Evolutionary conservation across 1,140 invertebrate species (phyloP).

Genomic region (Calephelis nemesis): DNA sequence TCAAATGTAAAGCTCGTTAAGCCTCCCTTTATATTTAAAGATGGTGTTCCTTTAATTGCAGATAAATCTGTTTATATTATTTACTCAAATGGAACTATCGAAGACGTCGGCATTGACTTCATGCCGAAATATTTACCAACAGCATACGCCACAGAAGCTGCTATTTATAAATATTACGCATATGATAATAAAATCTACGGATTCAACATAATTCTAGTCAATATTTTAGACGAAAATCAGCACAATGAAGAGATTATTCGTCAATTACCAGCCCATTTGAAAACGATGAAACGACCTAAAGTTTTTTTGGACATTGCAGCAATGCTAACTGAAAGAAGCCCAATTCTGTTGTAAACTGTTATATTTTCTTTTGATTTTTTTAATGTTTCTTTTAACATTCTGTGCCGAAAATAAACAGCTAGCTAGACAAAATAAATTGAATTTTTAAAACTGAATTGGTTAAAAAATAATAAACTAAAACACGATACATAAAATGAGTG

Average conservation of each 20-base stretch:
- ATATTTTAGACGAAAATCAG: conserved; percentile 18
- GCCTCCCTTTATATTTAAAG: conserved; percentile 44
- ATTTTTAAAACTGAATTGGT: too few relatives aligned
- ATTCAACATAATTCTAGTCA: conserved; percentile 33
- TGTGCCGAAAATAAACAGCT: too few relatives aligned
- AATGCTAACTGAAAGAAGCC: too few relatives aligned
- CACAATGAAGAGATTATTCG: background rate
- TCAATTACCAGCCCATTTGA: background rate
- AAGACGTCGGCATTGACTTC: conserved; percentile 31
- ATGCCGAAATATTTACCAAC: conserved; percentile 16
- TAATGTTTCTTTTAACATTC: too few relatives aligned
- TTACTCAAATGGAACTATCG: conserved; percentile 42
- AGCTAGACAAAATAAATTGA: too few relatives aligned
- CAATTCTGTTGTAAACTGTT: too few relatives aligned
- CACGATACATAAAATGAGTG: too few relatives aligned
- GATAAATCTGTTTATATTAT: conserved; percentile 39
- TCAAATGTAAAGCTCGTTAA: conserved; percentile 37
- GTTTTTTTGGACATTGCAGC: background rate
- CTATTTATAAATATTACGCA: conserved; percentile 49
- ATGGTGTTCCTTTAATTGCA: conserved; percentile 36
- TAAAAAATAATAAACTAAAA: too few relatives aligned
- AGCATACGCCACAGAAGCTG: conserved; percentile 47
- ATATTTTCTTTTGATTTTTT: too few relatives aligned
- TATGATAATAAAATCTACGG: conserved; percentile 59
- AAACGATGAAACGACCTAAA: background rate